Evolutionary conservation across 2,888 invertebrate species (phyloP), one percentile per base, ranked within the genome.

Genomic region (Unio pictorum): DNA sequence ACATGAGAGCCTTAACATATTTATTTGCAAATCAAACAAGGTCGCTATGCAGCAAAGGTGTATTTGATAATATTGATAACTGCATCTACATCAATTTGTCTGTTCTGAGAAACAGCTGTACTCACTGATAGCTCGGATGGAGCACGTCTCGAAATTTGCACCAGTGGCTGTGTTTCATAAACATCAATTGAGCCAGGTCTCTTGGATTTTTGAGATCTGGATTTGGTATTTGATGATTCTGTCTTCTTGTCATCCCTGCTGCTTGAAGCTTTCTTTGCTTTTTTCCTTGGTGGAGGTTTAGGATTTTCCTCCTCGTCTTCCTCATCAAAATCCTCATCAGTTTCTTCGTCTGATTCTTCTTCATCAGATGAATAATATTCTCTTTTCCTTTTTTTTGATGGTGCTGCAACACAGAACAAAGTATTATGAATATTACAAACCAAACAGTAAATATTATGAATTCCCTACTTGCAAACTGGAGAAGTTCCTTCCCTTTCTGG

Each of bases 61-160:
- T 15, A 45, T 45, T 45, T 45, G 45, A 15, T 45, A 45, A 45
- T 45, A 45, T 34, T 34, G 3, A 5, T 15, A 45, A 15, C 15
- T 45, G 45, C 3, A 45, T 45, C 3, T 45, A 45, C 45, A 45
- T 45, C 15, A 11, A 45, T 1, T 11, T 45, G 15, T 45, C 15
- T 45, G 45, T 45, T 45, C 15, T 15, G 45, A 45, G 45, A 3
- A 45, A 45, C 15, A 17, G 11, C 0, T 45, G 11, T 55, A 72
- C 85, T 76, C 72, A 86, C 85, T 11, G 86, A 86, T 26, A 86
- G 72, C 71, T 86, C 86, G 20, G 86, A 86, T 0, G 86, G 86
- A 6, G 84, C 83, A 59, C 86, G 69, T 45, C 83, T 69, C 8
- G 83, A 84, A 4, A 71, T 78, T 23, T 67, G 61, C 7, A 70